Conservation (phyloP, 2,113 vertebrate species). For the Heterotilapia buettikoferi region DNA sequence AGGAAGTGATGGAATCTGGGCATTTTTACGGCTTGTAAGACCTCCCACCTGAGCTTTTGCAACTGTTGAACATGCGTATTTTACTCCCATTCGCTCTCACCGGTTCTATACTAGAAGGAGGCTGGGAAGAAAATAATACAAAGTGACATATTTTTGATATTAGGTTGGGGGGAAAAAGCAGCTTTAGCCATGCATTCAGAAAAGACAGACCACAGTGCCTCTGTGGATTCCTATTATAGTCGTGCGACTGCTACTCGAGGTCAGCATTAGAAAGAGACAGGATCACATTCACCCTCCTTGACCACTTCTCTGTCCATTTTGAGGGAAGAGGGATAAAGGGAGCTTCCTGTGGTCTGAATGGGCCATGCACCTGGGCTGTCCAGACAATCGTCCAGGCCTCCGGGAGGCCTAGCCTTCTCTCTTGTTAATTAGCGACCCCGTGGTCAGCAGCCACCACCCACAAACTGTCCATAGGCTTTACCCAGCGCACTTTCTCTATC, state of each 20-base stretch:
- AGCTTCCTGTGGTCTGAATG: slow-evolving; percentile 63
- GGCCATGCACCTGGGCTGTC: slow-evolving; percentile 68
- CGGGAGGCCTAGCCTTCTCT: slow-evolving; percentile 50
- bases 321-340: slow-evolving; percentile 38
- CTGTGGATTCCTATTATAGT: slow-evolving; percentile 10
- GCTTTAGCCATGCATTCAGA: neutral
- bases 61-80: slow-evolving; percentile 30
- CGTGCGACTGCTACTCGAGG: neutral
- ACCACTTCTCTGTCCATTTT: slow-evolving; percentile 34
- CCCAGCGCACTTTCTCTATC: slow-evolving; percentile 2
- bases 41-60: slow-evolving; percentile 68
- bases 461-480: slow-evolving; percentile 34
- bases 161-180: neutral
- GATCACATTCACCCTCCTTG: slow-evolving; percentile 45
- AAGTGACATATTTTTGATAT: slow-evolving; percentile 28
- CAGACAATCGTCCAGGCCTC: slow-evolving; percentile 62
- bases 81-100: slow-evolving; percentile 29
- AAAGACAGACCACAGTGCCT: slow-evolving; percentile 28
- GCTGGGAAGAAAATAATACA: slow-evolving; percentile 2
- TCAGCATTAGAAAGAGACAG: slow-evolving; percentile 10
- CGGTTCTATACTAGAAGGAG: neutral
- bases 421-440: slow-evolving; percentile 69
- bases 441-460: slow-evolving; percentile 57
- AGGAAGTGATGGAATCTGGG: slow-evolving; percentile 76
- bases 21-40: slow-evolving; percentile 56